Conservation (phyloP, 2,797 vertebrate genomes). For the Acrossocheilus fasciatus region DNA sequence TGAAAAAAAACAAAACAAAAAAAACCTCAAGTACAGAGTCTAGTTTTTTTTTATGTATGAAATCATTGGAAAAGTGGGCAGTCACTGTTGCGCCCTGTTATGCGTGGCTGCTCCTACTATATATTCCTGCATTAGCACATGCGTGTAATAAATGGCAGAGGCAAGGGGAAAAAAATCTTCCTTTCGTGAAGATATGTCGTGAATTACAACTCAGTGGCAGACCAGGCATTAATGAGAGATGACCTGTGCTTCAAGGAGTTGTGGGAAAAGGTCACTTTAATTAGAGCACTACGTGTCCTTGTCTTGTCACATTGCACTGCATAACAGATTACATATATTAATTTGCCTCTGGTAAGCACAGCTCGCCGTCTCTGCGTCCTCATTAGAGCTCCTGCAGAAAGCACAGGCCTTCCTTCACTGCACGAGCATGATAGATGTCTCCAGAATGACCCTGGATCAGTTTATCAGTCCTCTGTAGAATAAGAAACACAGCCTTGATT, state of each 20-base stretch:
- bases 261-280: slow-evolving; percentile 78
- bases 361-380: slow-evolving; percentile 67
- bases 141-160: background rate
- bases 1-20: background rate
- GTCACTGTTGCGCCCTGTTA: background rate
- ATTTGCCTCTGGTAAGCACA: slow-evolving; percentile 70
- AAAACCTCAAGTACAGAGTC: background rate
- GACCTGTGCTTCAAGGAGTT: slow-evolving; percentile 74
- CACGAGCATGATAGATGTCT: slow-evolving; percentile 66
- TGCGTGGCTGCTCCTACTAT: background rate
- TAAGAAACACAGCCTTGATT: background rate
- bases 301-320: slow-evolving; percentile 67
- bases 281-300: slow-evolving; percentile 76
- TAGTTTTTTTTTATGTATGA: background rate
- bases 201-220: slow-evolving; percentile 68
- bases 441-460: slow-evolving; percentile 63
- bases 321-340: slow-evolving; percentile 80
- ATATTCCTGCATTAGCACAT: slow-evolving; percentile 5
- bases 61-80: background rate
- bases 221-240: slow-evolving; percentile 75
- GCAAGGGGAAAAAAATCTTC: background rate
- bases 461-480: slow-evolving; percentile 13
- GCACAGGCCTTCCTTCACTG: slow-evolving; percentile 56
- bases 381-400: slow-evolving; percentile 69
- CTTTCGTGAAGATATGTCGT: slow-evolving; percentile 56